Conservation (phyloP, 1,140 invertebrate genomes). For the Drosophila athabasca region DNA sequence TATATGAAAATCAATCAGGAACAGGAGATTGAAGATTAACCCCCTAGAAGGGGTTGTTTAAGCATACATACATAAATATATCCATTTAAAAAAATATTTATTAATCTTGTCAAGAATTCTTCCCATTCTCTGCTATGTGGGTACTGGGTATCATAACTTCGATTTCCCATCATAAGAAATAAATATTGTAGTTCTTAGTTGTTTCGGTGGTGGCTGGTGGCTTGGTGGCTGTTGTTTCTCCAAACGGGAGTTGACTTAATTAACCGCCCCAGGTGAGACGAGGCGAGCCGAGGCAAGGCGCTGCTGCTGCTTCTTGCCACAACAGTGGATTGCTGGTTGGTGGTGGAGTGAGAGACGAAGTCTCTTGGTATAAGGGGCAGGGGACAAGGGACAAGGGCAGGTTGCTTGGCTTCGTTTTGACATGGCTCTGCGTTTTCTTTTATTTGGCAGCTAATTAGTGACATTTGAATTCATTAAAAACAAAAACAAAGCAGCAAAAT, state of each 20-base stretch:
- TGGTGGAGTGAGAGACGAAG: not conserved
- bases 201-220: constrained; percentile 16
- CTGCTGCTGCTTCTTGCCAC: constrained; percentile 2
- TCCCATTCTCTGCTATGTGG: no score
- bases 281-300: not conserved
- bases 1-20: no score
- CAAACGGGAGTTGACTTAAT: constrained; percentile 78
- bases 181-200: no score
- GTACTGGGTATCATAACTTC: no score
- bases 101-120: no score
- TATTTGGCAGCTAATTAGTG: constrained; percentile 75
- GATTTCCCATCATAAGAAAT: no score
- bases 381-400: constrained; percentile 33
- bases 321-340: not conserved
- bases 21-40: no score
- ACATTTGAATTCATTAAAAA: constrained; percentile 73
- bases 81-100: no score
- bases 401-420: constrained; percentile 54
- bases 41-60: no score
- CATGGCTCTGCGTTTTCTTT: constrained; percentile 53
- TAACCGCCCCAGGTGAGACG: constrained; percentile 64
- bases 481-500: constrained; percentile 6
- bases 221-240: constrained; percentile 28
- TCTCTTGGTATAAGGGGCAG: constrained; percentile 16
- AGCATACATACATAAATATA: no score